A percentile compares a stretch with the other conserved stretches of the same genome.
phyloP scores from a whole-genome alignment of 2,797 vertebrate genomes.

The Phalloptychus januarius region DNA sequence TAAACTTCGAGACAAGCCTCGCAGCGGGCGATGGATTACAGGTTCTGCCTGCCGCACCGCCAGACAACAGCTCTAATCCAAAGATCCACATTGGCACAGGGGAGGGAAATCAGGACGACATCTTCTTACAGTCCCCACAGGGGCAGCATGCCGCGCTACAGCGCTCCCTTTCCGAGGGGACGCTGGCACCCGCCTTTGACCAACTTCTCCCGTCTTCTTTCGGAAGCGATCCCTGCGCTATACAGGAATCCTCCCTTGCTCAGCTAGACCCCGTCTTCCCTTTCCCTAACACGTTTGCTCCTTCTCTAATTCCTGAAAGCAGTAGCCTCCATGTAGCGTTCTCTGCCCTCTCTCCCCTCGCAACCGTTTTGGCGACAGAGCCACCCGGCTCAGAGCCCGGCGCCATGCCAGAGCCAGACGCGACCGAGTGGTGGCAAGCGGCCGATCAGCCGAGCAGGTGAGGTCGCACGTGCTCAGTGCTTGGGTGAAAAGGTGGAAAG shows the following conservation, averaged over 20 bases:
- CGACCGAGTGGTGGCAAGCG: conserved; percentile 80
- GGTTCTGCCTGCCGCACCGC: not conserved
- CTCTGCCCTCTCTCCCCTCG: conserved; percentile 57
- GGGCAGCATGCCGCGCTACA: conserved; percentile 22
- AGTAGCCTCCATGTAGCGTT: conserved; percentile 65
- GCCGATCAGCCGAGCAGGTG: conserved; percentile 88
- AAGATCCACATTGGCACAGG: not conserved
- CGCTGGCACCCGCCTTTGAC: conserved; percentile 38
- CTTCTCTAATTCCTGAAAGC: conserved; percentile 75
- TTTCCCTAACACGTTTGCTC: conserved; percentile 82
- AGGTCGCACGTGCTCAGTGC: conserved; percentile 73
- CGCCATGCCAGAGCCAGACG: conserved; percentile 71
- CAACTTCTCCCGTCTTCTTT: conserved; percentile 53
- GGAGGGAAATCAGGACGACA: not conserved
- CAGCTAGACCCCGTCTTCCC: conserved; percentile 34
- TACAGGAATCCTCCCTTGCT: conserved; percentile 51
- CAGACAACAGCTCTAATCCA: conserved; percentile 12
- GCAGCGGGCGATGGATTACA: conserved; percentile 1
- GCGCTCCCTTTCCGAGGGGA: conserved; percentile 66
- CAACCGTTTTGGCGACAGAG: conserved; percentile 61
- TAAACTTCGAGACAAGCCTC: conserved; percentile 11
- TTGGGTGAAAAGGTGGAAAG: conserved; percentile 44
- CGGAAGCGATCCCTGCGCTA: conserved; percentile 60
- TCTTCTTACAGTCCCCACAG: not conserved
- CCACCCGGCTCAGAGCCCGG: conserved; percentile 51